Evolutionary conservation across 2,888 invertebrate species (phyloP), one percentile per base, ranked within the genome.

Genomic region (Cryptophagus acutangulus): DNA sequence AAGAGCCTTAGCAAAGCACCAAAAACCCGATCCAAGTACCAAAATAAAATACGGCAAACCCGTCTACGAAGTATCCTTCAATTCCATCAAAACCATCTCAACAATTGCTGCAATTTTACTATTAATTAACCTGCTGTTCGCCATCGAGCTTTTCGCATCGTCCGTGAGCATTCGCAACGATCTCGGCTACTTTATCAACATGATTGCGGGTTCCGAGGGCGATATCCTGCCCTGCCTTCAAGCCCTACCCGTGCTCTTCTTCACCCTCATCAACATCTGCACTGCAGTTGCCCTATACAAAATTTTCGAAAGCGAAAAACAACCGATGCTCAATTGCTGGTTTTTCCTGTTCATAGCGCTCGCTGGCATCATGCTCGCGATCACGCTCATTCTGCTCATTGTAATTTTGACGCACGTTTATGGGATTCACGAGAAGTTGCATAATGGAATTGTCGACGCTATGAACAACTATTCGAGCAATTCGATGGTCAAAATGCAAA

Each of bases 381-480:
- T 52, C 2, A 49, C 57, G 12, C 43, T 58, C 13, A 40, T 57
- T 36, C 33, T 63, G 12, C 41, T 61, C 4, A 52, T 66, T 17
- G 48, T 53, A 18, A 52, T 60, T 4, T 42, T 66, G 25, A 38
- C 45, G 3, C 64, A 67, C 45, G 51, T 62, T 14, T 61, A 62
- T 33, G 45, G 57, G n/a, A 30, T 48, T 2, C 57, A 60, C 38
- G 50, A 57, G 40, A 39, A 48, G 5, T 42, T 66, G 2, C 62
- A 66, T 58, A 73, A 76, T 25, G 78, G 77, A 0, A 75, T 80
- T 39, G 70, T 71, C 0, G 73, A 74, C 48, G 77, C 78, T 0
- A 78, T 81, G 75, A 63, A 71, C 10, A 71, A 74, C 35, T 81
- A 80, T 46, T 68, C 74, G 1, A 71, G 61, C 30, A 76, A 78